Evolutionary conservation across 2,888 invertebrate species (phyloP), one percentile per base, ranked within the genome.

Genomic region (Candidula unifasciata): DNA sequence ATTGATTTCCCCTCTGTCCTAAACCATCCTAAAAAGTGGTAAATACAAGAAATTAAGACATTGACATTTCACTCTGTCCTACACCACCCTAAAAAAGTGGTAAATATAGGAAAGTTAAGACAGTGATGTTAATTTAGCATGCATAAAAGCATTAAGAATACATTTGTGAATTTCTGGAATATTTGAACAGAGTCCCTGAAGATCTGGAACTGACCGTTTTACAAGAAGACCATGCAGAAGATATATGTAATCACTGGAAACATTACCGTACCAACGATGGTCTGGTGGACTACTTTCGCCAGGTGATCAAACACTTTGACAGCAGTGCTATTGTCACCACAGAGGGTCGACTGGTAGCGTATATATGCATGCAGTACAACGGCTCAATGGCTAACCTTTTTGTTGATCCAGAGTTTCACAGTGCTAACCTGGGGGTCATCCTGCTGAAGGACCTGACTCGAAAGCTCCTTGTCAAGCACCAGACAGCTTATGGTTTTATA

Each of bases 301-400:
- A 88, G n/a, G 90, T 92, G n/a, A 89, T 91, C 3, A 86, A 89
- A 27, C 88, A 89, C 71, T 92, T 91, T 86, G 91, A 91, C 80
- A 91, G 89, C 83, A 90, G 90, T 76, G 91, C 91, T 83, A 87
- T 91, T 0, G 86, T 89, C 2, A 89, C 89, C 33, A 77, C 76
- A 16, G 80, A 90, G 13, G 91, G 91, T 0, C 88, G 88, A 69
- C 86, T 92, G 24, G 84, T 90, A 30, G 91, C 92, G 2, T 92
- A 92, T 86, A 89, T 90, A n/a, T 91, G 89, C 82, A 91, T 91
- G 90, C 91, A 92, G 87, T 91, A 89, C 84, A 91, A 92, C 80
- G 91, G 92, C 0, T 89, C 91, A 10, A 91, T 92, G 87, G 91
- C 91, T 8, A 91, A 91, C 89, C 57, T 92, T 71, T 90, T 89